Percentiles rank a stretch among this genome's conserved stretches.
Evolutionary conservation across 2,888 invertebrate genomes (phyloP).

Genomic region (Cheilosia vulpina): DNA sequence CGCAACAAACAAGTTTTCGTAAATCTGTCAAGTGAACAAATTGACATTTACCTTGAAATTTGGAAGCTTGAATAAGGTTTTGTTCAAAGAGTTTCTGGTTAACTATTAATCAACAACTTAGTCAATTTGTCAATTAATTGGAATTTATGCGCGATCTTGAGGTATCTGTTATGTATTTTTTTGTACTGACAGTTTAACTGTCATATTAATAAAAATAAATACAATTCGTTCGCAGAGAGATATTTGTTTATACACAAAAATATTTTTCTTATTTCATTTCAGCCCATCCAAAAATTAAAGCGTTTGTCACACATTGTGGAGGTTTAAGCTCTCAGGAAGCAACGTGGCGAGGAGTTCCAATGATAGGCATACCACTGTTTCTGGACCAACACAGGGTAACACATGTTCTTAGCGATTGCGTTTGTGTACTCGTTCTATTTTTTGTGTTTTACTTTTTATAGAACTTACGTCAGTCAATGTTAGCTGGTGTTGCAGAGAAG

Average conservation of each 20-base stretch:
- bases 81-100: too few relatives aligned
- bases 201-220: too few relatives aligned
- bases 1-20: too few relatives aligned
- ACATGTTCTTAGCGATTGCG: background rate
- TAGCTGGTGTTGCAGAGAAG: conserved; percentile 75
- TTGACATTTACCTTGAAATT: too few relatives aligned
- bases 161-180: too few relatives aligned
- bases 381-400: conserved; percentile 78
- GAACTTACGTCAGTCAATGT: conserved; percentile 64
- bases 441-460: conserved; percentile 13
- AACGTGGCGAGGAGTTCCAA: conserved; percentile 79
- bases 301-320: conserved; percentile 80
- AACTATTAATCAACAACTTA: too few relatives aligned
- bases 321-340: conserved; percentile 80
- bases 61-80: too few relatives aligned
- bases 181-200: too few relatives aligned
- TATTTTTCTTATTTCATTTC: background rate
- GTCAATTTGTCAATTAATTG: too few relatives aligned
- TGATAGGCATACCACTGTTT: conserved; percentile 79
- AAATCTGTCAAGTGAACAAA: too few relatives aligned
- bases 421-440: background rate
- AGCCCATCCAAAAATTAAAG: conserved; percentile 78
- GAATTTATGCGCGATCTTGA: too few relatives aligned
- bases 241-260: background rate
- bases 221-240: too few relatives aligned